Conservation (phyloP, 2,888 invertebrate genomes). For the Temnothorax ravouxi region DNA sequence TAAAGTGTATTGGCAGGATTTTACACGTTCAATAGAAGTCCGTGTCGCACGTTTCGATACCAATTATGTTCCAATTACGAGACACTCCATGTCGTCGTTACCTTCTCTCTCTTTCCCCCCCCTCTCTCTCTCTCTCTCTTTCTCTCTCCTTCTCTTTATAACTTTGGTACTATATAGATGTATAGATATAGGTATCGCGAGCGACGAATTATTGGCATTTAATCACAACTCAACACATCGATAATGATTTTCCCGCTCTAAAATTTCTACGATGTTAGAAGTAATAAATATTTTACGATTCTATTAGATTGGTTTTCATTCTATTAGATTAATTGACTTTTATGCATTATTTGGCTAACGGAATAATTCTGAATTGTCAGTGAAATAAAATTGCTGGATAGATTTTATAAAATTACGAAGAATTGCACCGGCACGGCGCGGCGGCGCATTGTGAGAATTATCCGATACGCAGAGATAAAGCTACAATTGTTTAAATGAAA, state of each 20-base stretch:
- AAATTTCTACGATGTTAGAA: background rate
- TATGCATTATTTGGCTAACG: background rate
- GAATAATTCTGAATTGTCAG: background rate
- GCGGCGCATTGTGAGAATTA: conserved; percentile 12
- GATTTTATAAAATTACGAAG: conserved; percentile 22
- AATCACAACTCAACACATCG: conserved; percentile 36
- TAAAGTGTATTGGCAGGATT: conserved; percentile 50
- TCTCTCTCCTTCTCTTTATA: conserved; percentile 9
- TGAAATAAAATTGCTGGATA: conserved; percentile 11
- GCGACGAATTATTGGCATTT: conserved; percentile 28
- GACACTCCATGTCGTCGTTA: conserved; percentile 38
- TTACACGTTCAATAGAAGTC: conserved; percentile 39
- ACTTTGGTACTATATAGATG: conserved; percentile 15
- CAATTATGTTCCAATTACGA: conserved; percentile 55
- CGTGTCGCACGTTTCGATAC: conserved; percentile 32
- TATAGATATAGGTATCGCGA: conserved; percentile 1
- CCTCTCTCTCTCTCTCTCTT: background rate
- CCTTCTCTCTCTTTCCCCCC: background rate
- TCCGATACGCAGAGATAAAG: conserved; percentile 21
- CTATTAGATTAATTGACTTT: background rate
- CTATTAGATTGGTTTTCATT: background rate
- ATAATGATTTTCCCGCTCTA: background rate
- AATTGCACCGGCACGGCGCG: conserved; percentile 11
- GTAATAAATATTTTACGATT: background rate
- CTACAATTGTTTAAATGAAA: conserved; percentile 56